These are phyloP conservation scores for Ormyrus nitidulus DNA, from an alignment of 2,888 invertebrate genomes.

Conservation along the genomic window DNA sequence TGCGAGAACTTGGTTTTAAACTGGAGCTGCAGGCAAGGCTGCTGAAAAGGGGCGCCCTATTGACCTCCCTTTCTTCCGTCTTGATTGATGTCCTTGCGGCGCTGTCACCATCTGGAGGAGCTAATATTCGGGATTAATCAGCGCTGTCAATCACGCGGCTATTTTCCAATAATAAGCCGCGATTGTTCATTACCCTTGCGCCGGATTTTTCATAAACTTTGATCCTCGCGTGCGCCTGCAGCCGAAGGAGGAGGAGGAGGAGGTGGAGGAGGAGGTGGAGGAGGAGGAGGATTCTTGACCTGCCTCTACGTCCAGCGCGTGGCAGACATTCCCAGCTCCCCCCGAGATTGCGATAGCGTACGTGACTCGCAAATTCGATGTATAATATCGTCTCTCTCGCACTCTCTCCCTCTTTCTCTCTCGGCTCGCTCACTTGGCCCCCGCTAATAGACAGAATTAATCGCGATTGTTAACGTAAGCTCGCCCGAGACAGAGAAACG, in stretches of 20 bases:
- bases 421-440: neutral
- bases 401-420: neutral
- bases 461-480: constrained; percentile 54
- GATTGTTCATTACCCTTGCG: neutral
- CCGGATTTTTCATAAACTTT: constrained; percentile 30
- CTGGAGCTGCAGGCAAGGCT: neutral
- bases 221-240: constrained; percentile 17
- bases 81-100: constrained; percentile 33
- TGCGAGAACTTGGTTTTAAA: neutral
- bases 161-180: constrained; percentile 1
- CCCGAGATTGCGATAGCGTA: constrained; percentile 59
- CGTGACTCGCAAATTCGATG: constrained; percentile 60
- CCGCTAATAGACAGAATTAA: constrained; percentile 54
- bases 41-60: neutral
- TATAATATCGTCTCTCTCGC: constrained; percentile 49
- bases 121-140: constrained; percentile 40
- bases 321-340: constrained; percentile 56
- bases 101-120: neutral
- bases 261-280: constrained; percentile 17
- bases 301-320: constrained; percentile 42
- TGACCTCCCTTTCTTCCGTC: constrained; percentile 9
- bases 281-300: constrained; percentile 49
- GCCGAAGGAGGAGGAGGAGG: neutral
- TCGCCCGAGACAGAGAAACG: constrained; percentile 17
- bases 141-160: constrained; percentile 23